Base-by-base conservation (phyloP, 2,888 invertebrate genomes). In the Biston betularia region DNA sequence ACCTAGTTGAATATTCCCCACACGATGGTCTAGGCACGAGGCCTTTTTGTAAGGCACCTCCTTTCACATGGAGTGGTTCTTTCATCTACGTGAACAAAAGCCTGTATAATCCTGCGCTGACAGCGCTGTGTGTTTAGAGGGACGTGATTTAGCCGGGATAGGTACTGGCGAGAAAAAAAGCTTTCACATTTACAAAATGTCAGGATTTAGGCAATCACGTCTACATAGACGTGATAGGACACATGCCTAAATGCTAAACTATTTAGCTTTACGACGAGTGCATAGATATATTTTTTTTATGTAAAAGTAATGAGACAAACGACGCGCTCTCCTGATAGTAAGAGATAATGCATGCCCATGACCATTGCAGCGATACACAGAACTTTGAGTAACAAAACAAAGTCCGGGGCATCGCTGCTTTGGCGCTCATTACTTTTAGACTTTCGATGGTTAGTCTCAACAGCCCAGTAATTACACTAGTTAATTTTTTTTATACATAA, bases 21-120 rank as follows among this genome's bases (percentile, higher is more conserved):
- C 74, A 60, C 70, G 71, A 68, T 71, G 71, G 68, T 57, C 68
- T 70, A 67, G 65, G 61, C 57, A 55, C 68, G 56, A 64, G 63
- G 60, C 68, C 65, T 72, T 74, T 74, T 72, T 72, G 65, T 69
- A 72, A 67, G 68, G 60, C 48, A 58, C 56, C 70, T 67, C 71
- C 70, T 74, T 72, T 73, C 71, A 70, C 63, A 72, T 67, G 70
- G 73, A 74, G 69, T 70, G 69, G 64, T 74, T 69, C 70, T 73
- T 77, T 77, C 75, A 77, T 75, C 72, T 71, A 69, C 65, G 66
- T 65, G 75, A 75, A 77, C 77, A 77, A 77, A 76, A 71, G 75
- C 65, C 58, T 53, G 58, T 56, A 73, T 77, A 77, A 77, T 77
- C 77, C 77, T 74, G 71, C 65, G 70, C 71, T 67, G 71, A 72